phyloP scores from a whole-genome alignment of 2,797 vertebrate genomes.

The Champsocephalus esox region DNA sequence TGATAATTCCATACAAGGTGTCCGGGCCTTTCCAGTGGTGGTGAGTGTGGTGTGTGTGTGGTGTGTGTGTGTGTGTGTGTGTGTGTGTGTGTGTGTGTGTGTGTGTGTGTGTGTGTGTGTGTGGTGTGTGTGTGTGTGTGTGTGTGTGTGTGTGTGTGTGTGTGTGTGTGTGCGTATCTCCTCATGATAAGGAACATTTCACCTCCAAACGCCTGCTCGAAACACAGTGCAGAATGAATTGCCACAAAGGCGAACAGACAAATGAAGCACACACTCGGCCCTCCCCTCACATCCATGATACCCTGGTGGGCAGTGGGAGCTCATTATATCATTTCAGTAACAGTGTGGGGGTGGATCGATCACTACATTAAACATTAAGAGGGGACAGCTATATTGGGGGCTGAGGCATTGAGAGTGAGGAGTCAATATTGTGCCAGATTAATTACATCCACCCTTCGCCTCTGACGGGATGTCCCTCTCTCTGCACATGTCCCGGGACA shows the following conservation, averaged over 20 bases:
- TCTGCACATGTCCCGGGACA: constrained; percentile 64
- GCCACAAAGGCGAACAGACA: neutral
- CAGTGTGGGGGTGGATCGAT: constrained; percentile 78
- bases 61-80: neutral
- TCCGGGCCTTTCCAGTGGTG: constrained; percentile 36
- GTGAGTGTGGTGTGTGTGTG: no score
- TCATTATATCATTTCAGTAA: constrained; percentile 85
- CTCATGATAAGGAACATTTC: constrained; percentile 55
- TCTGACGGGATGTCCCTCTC: constrained; percentile 67
- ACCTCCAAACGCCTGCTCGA: neutral
- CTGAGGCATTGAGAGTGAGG: constrained; percentile 73
- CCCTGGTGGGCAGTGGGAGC: constrained; percentile 59
- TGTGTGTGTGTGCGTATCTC: constrained; percentile 58
- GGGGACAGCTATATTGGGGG: constrained; percentile 80
- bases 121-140: neutral
- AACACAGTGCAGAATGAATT: neutral
- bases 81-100: no score
- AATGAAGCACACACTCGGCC: neutral
- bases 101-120: constrained; percentile 27
- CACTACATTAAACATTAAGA: constrained; percentile 85
- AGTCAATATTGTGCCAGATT: constrained; percentile 85
- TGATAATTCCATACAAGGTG: constrained; percentile 69
- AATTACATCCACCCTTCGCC: constrained; percentile 78
- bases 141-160: no score
- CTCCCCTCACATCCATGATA: constrained; percentile 29